Conservation (phyloP, 1,140 invertebrate genomes). For the Pogonus chalceus region DNA sequence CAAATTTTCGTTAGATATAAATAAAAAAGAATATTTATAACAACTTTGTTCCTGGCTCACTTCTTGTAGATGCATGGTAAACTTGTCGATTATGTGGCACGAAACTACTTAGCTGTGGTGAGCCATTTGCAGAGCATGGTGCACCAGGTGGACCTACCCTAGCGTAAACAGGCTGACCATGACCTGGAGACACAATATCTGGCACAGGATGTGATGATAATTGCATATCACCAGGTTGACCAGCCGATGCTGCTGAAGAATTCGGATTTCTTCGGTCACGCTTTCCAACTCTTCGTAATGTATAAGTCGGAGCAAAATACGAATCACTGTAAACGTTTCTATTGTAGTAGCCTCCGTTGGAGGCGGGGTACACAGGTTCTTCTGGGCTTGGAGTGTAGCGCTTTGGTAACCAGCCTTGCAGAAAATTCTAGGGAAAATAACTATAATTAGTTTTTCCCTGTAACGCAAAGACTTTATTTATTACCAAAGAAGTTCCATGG, state of each 20-base stretch:
- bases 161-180: constrained; percentile 34
- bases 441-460: neutral
- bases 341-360: constrained; percentile 50
- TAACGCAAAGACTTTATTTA: neutral
- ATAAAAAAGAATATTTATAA: too few relatives aligned
- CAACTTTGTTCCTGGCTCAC: constrained; percentile 35
- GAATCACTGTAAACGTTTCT: constrained; percentile 50
- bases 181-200: constrained; percentile 32
- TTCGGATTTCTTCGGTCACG: constrained; percentile 26
- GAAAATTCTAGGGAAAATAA: neutral
- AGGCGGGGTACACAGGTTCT: constrained; percentile 42
- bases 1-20: too few relatives aligned
- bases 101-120: constrained; percentile 30
- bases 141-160: constrained; percentile 30
- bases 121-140: constrained; percentile 27
- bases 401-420: constrained; percentile 9
- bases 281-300: constrained; percentile 25
- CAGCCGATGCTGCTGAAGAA: too few relatives aligned
- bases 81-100: constrained; percentile 28
- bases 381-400: constrained; percentile 18
- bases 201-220: constrained; percentile 16
- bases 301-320: constrained; percentile 44
- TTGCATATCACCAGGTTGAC: too few relatives aligned
- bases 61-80: constrained; percentile 35
- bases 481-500: constrained; percentile 25